Evolutionary conservation across 2,888 invertebrate species (phyloP).

Genomic region (Metalampra italica): DNA sequence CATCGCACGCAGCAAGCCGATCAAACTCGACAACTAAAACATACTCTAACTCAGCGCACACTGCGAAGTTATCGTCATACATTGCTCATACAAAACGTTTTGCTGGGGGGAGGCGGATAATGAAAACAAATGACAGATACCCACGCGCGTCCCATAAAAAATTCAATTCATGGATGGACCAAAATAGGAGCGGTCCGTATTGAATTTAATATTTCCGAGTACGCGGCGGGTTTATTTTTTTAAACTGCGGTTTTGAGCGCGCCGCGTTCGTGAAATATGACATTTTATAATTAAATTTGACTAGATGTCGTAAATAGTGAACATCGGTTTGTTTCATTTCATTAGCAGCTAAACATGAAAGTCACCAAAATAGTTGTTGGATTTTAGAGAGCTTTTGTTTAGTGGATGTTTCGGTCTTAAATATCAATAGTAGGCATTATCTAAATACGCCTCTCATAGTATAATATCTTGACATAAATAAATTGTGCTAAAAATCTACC

Average conservation of each 20-base stretch:
- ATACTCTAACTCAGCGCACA: background rate
- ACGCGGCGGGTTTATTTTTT: conserved; percentile 37
- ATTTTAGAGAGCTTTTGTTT: background rate
- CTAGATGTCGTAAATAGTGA: conserved; percentile 16
- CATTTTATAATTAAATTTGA: conserved; percentile 40
- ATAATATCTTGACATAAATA: no score
- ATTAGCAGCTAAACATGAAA: background rate
- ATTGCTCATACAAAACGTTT: conserved; percentile 14
- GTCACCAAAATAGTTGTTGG: background rate
- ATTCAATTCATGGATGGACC: conserved; percentile 60
- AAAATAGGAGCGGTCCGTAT: conserved; percentile 51
- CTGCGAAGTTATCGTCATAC: conserved; percentile 2
- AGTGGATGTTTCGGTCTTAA: no score
- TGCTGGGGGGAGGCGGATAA: conserved; percentile 52
- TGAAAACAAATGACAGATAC: conserved; percentile 70
- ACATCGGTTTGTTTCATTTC: background rate
- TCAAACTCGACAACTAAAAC: background rate
- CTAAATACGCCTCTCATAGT: no score
- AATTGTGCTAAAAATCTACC: no score
- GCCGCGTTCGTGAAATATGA: conserved; percentile 34
- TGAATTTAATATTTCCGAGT: conserved; percentile 50
- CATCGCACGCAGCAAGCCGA: background rate
- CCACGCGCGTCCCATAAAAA: conserved; percentile 67
- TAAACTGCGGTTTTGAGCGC: conserved; percentile 24
- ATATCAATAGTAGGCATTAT: no score